Conservation (phyloP, 1,140 invertebrate genomes). For the Neotoxoptera formosana region DNA sequence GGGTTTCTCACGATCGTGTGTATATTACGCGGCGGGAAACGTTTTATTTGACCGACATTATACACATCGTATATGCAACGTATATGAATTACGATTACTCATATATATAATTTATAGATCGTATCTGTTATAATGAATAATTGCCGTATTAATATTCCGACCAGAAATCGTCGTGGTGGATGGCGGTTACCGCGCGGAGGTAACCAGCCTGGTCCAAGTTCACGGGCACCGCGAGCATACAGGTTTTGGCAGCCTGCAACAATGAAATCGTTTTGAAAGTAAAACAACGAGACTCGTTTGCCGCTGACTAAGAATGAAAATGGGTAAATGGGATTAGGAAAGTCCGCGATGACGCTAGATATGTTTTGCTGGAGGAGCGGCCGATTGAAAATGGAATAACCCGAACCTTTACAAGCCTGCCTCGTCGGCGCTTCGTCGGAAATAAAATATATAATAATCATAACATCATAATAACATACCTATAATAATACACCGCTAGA, state of each 20-base stretch:
- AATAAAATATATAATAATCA: background rate
- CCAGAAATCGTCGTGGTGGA: background rate
- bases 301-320: background rate
- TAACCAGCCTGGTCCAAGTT: conserved; percentile 14
- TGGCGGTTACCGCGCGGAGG: background rate
- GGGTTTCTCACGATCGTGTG: background rate
- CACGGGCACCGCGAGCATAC: background rate
- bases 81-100: background rate
- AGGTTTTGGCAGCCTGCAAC: conserved; percentile 22
- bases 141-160: conserved; percentile 20
- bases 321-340: background rate
- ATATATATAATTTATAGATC: background rate
- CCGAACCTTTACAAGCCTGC: background rate
- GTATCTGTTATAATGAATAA: conserved; percentile 31
- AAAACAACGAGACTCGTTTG: background rate
- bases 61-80: background rate
- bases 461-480: background rate
- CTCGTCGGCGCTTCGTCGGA: background rate
- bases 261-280: background rate
- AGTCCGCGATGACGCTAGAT: background rate
- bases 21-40: background rate
- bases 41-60: conserved; percentile 23
- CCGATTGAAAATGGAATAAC: background rate
- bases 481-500: background rate
- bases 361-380: background rate